Base-by-base conservation (phyloP, 2,888 invertebrate genomes). In the Lordiphosa fenestrarum region DNA sequence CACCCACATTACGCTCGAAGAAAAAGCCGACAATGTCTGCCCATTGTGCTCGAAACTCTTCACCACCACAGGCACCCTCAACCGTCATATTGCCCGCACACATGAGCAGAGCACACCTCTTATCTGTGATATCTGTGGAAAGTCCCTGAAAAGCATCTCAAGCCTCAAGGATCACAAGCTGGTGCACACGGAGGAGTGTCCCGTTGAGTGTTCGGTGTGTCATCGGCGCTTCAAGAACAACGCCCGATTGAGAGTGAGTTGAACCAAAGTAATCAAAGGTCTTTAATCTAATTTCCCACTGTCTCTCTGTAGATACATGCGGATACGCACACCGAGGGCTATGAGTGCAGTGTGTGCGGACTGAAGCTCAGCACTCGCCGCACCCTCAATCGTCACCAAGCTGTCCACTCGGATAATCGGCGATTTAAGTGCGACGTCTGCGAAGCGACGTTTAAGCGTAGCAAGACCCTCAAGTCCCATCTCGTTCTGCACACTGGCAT, bases 121-220 rank as follows among this genome's bases (percentile, higher is more conserved):
- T 60, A 88, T 90, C 4, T 91, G 91, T 62, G 90, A 91, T 53
- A 87, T 89, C 53, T 91, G 91, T 66, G 90, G 90, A 0, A 89
- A 90, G 46, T 87, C 88, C 2, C 89, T 90, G 56, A 90, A 90
- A 19, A 90, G 90, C 5, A 88, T 90, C 42, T 90, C 90, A 0
- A 90, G 90, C 0, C 80, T 91, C 1, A 90, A 89, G 53, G 91
- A 91, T 55, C 91, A 91, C 78, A 89, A 90, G 62, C 86, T 90
- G 5, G 90, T 90, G 0, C 91, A 91, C 64, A 90, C 90, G 19
- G 90, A 90, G 25, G 90, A 90, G 6, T 88, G 89, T 30, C 91
- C 90, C 0, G 90, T 88, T 65, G 88, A 89, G 53, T 91, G 91
- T 71, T 75, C 87, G 0, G 88, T 89, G 15, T 90, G 90, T 38